Conservation (phyloP, 2,888 invertebrate species). For the Tromatobia lineatoria region DNA sequence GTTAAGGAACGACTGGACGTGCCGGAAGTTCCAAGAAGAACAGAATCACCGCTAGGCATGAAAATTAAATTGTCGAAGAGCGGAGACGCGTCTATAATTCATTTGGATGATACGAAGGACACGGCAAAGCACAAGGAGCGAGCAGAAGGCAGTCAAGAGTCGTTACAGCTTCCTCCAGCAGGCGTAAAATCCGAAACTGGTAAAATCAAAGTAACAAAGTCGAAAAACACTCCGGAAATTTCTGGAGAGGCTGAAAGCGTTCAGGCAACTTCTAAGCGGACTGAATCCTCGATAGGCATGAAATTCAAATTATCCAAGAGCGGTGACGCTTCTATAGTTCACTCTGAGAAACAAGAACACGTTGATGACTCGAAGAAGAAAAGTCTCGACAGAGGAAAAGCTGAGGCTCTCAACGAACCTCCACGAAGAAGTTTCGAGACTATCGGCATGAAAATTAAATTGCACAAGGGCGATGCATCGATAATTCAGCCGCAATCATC, state of each 20-base stretch:
- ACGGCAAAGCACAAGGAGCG: conserved; percentile 40
- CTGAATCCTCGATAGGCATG: conserved; percentile 76
- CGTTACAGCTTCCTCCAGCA: conserved; percentile 76
- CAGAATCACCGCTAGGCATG: conserved; percentile 72
- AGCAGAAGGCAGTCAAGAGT: conserved; percentile 71
- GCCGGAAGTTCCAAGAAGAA: conserved; percentile 72
- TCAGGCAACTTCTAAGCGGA: conserved; percentile 44
- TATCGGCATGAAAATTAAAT: conserved; percentile 82
- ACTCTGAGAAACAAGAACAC: conserved; percentile 75
- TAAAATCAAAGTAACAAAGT: conserved; percentile 66
- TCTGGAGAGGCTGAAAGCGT: conserved; percentile 9
- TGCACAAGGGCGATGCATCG: conserved; percentile 82
- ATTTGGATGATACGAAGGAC: conserved; percentile 55
- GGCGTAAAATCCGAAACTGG: conserved; percentile 70
- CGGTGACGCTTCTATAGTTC: conserved; percentile 81
- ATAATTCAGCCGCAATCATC: conserved; percentile 63
- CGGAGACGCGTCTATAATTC: conserved; percentile 79
- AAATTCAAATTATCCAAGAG: conserved; percentile 82
- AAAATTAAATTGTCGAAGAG: conserved; percentile 72
- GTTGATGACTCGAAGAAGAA: conserved; percentile 70
- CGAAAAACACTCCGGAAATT: conserved; percentile 65
- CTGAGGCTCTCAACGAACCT: conserved; percentile 71
- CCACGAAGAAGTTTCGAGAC: conserved; percentile 76
- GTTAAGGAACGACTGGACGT: conserved; percentile 73
- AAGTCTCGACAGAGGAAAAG: conserved; percentile 73